Base-by-base conservation (phyloP, 2,888 invertebrate genomes). In the Hipparchia semele region DNA sequence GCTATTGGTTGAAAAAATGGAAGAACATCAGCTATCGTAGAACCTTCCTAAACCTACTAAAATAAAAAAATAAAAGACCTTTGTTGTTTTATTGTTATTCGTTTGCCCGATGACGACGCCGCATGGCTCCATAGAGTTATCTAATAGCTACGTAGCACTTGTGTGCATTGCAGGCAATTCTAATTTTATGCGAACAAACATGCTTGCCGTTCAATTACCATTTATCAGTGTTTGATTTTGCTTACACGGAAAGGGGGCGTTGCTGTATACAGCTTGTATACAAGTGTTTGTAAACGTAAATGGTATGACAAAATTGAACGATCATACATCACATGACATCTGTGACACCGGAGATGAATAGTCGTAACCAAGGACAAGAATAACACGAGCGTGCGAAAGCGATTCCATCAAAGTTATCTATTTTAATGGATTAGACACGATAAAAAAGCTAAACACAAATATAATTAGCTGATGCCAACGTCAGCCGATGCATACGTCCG, bases 121-220 rank as follows among this genome's bases (percentile, higher is more conserved):
- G 39, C 39, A 23, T 23, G 23, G 39, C 1, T 39, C 39, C 39
- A 68, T 66, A 73, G 64, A 73, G 71, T 76, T 78, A 79, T 72
- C 74, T 76, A 76, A 76, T 79, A n/a, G 68, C 62, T 73, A 70
- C 65, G 53, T 39, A 69, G 74, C 71, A 33, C 62, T 75, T 80
- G 80, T 80, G 79, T 80, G 75, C 72, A 54, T 65, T 71, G 73
- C 67, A 58, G 77, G 78, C 78, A 81, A 70, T 76, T 84, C 82
- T 85, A 84, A 84, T 84, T 84, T 81, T 80, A 75, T 68, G 71
- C 53, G 71, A 73, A 77, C 73, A 80, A 77, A 77, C 77, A 79
- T 77, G 79, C 60, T 78, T 75, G 73, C 72, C 73, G 75, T 76
- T 80, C 79, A 81, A 82, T 84, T 86, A 84, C 79, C 80, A 76